Conservation (phyloP, 2,888 invertebrate genomes). For the Heteromyza rotundicornis region DNA sequence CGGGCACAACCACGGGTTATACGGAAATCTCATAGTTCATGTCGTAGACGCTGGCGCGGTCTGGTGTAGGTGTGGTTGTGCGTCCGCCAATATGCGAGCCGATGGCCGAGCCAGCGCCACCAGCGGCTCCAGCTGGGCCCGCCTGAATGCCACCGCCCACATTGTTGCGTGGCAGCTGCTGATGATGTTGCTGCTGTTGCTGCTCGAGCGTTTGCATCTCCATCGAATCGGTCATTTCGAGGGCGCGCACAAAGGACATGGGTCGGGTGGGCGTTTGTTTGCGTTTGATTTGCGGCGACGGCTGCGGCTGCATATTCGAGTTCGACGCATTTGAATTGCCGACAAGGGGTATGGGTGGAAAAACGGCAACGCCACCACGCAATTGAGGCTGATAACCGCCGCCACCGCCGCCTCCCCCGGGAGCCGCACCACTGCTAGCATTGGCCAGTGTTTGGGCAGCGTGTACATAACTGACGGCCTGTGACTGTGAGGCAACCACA, state of each 20-base stretch:
- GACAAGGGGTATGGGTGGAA: slow-evolving; percentile 65
- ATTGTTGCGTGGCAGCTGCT: slow-evolving; percentile 44
- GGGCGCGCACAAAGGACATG: slow-evolving; percentile 86
- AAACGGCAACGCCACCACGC: slow-evolving; percentile 74
- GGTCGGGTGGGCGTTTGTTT: slow-evolving; percentile 70
- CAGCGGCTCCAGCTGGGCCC: slow-evolving; percentile 19
- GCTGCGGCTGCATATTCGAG: slow-evolving; percentile 51
- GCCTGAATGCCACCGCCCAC: slow-evolving; percentile 40
- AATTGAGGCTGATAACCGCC: slow-evolving; percentile 68
- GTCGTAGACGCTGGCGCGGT: slow-evolving; percentile 89
- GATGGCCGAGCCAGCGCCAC: slow-evolving; percentile 32
- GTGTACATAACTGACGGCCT: slow-evolving; percentile 29
- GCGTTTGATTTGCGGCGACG: slow-evolving; percentile 68
- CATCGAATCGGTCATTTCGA: slow-evolving; percentile 88
- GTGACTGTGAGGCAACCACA: slow-evolving; percentile 9
- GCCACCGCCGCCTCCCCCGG: slow-evolving; percentile 26
- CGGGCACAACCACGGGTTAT: slow-evolving; percentile 68
- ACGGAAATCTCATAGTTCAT: slow-evolving; percentile 96
- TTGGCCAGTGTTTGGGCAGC: slow-evolving; percentile 26
- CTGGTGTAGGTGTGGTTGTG: slow-evolving; percentile 72
- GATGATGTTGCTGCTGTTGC: slow-evolving; percentile 52
- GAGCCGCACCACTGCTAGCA: slow-evolving; percentile 25
- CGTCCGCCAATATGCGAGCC: slow-evolving; percentile 50
- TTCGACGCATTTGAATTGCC: slow-evolving; percentile 42
- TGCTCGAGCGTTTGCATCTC: slow-evolving; percentile 72